Percentiles rank a stretch among this genome's conserved stretches.
Conservation (phyloP, 2,113 vertebrate species). For the Clinocottus analis region DNA sequence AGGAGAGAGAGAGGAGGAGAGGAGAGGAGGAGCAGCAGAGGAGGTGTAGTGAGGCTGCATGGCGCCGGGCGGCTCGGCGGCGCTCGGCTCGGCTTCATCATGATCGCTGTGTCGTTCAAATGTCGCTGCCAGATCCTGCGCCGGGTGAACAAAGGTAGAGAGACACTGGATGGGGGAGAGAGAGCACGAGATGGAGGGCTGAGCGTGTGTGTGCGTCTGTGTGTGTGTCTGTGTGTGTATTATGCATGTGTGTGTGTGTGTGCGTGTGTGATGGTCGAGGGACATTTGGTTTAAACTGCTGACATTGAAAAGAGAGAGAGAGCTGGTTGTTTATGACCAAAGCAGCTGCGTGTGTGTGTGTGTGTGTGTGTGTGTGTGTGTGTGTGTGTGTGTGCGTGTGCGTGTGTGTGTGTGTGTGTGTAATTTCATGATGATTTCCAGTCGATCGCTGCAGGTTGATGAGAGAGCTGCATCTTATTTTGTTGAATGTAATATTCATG, state of each 20-base stretch:
- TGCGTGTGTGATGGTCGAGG: slow-evolving; percentile 26
- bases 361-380: slow-evolving; percentile 41
- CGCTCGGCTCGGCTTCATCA: slow-evolving; percentile 83
- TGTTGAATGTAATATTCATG: slow-evolving; percentile 67
- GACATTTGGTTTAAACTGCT: slow-evolving; percentile 51
- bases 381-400: slow-evolving; percentile 11
- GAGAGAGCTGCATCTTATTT: slow-evolving; percentile 38
- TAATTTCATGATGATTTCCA: slow-evolving; percentile 57
- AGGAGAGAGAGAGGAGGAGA: slow-evolving; percentile 24
- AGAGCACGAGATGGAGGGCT: slow-evolving; percentile 14
- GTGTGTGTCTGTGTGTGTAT: slow-evolving; percentile 33
- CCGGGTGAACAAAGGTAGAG: slow-evolving; percentile 95
- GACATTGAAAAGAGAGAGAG: slow-evolving; percentile 66
- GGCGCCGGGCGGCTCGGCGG: slow-evolving; percentile 78
- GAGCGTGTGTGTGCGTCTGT: slow-evolving; percentile 34
- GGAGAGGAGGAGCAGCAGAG: too few species aligned
- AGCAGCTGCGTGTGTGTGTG: slow-evolving; percentile 31
- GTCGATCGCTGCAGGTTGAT: slow-evolving; percentile 61
- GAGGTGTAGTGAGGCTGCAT: slow-evolving; percentile 75
- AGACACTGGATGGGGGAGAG: slow-evolving; percentile 42
- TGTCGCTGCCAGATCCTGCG: slow-evolving; percentile 98
- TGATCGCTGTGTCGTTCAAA: slow-evolving; percentile 99
- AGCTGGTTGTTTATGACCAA: slow-evolving; percentile 39
- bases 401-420: slow-evolving; percentile 7
- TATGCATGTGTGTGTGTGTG: slow-evolving; percentile 36